phyloP scores from a whole-genome alignment of 2,113 vertebrate species.

The Eulemur rufifrons region DNA sequence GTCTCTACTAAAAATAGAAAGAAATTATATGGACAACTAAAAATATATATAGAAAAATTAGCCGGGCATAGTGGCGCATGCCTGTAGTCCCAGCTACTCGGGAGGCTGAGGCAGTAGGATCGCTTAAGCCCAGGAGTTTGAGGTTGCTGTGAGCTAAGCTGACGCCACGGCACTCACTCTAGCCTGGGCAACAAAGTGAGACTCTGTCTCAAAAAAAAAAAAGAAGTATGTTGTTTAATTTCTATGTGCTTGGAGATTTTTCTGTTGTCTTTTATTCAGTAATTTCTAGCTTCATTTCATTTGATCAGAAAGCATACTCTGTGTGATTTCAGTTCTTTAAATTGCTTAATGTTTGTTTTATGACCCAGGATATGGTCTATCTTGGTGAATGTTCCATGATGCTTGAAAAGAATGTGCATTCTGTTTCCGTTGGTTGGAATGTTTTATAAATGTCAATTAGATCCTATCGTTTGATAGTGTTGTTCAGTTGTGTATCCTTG shows the following conservation, averaged over 20 bases:
- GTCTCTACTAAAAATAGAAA: too few species aligned
- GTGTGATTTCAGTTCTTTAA: neutral
- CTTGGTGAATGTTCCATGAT: neutral
- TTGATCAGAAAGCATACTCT: neutral
- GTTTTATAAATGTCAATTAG: neutral
- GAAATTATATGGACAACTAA: too few species aligned
- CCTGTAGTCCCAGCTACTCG: too few species aligned
- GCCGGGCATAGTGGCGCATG: too few species aligned
- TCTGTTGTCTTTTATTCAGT: neutral
- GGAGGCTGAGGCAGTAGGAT: too few species aligned
- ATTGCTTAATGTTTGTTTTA: neutral
- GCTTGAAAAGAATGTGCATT: neutral
- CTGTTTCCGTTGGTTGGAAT: neutral
- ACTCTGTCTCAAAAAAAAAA: too few species aligned
- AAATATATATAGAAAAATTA: too few species aligned
- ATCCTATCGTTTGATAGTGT: neutral
- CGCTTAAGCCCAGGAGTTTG: too few species aligned
- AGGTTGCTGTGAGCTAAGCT: too few species aligned
- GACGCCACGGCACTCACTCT: too few species aligned
- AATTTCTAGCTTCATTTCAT: conserved; percentile 9
- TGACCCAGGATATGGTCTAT: neutral
- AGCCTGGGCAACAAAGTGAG: too few species aligned
- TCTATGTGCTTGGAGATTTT: neutral
- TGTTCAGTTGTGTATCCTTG: neutral
- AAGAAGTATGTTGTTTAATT: neutral